Conservation (phyloP, 2,888 invertebrate species). For the Tetramorium bicarinatum region DNA sequence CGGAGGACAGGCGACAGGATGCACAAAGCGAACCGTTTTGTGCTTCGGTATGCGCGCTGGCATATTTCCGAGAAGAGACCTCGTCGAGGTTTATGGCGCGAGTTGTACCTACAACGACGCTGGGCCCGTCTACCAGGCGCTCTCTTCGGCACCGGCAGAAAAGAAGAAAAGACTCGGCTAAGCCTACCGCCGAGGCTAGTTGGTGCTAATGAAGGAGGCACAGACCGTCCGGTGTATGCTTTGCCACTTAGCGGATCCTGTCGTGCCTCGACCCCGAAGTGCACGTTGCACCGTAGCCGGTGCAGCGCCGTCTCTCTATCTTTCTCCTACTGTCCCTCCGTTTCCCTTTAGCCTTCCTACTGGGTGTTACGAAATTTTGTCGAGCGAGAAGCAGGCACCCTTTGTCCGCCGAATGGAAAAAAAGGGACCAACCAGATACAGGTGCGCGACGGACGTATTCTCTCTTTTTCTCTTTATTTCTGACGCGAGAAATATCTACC, state of each 20-base stretch:
- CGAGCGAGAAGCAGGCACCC: slow-evolving; percentile 69
- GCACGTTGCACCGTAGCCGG: slow-evolving; percentile 66
- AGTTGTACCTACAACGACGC: slow-evolving; percentile 80
- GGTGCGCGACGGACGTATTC: slow-evolving; percentile 57
- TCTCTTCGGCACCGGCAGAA: slow-evolving; percentile 73
- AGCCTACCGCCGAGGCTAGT: slow-evolving; percentile 75
- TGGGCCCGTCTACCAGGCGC: slow-evolving; percentile 64
- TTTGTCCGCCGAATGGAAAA: slow-evolving; percentile 69
- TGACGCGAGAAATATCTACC: slow-evolving; percentile 29
- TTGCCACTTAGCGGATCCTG: slow-evolving; percentile 83
- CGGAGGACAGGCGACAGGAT: slow-evolving; percentile 56
- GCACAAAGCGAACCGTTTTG: slow-evolving; percentile 69
- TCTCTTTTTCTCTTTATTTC: slow-evolving; percentile 12
- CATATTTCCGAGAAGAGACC: slow-evolving; percentile 82
- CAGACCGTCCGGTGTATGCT: slow-evolving; percentile 83
- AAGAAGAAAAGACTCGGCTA: slow-evolving; percentile 77
- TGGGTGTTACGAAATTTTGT: slow-evolving; percentile 76
- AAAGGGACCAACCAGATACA: slow-evolving; percentile 56
- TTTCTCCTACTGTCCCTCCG: slow-evolving; percentile 38
- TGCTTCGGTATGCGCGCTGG: slow-evolving; percentile 73
- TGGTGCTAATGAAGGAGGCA: slow-evolving; percentile 86
- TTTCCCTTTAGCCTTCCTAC: slow-evolving; percentile 30
- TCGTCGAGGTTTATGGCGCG: slow-evolving; percentile 81
- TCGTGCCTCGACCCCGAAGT: slow-evolving; percentile 79
- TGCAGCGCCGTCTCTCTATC: slow-evolving; percentile 59